Evolutionary conservation across 2,113 vertebrate genomes (phyloP), one percentile per base, ranked within the genome.

Genomic region (Prolemur simus): DNA sequence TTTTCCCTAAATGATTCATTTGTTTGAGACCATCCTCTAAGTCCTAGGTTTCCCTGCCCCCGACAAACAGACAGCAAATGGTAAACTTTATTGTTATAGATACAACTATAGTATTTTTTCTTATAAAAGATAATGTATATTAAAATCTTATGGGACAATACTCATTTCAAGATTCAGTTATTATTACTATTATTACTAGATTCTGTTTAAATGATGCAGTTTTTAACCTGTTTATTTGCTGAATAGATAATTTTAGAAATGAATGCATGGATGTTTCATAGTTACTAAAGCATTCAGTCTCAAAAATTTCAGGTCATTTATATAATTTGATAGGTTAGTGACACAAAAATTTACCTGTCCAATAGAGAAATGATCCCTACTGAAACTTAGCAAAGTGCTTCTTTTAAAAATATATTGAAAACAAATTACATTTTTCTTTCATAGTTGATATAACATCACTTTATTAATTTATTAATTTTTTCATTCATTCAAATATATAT

Each of bases 151-250:
- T 49, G 27, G 23, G 56, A 85, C 2, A 18, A 34, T 60, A 47
- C 42, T 91, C 29, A 77, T 63, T 88, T 94, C 60, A 77, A 71
- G 54, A 23, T 94, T 88, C 27, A 27, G 58, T 69, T 86, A 18
- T 54, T 89, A 54, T 60, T 91, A 76, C 10, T 58, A 25, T n/a
- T 89, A 60, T 34, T 71, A 54, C 12, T 25, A 94, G 54, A 71
- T 82, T 86, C 21, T 54, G 4, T 58, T 78, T 56, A 80, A 60
- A 64, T 49, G 85, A 87, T 66, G 3, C n/a, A 83, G 45, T 18
- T 89, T 88, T 88, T 81, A 95, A 84, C 66, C 29, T 84, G 27
- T 39, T 81, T 69, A 80, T 73, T 90, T 92, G 86, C 6, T 25
- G 58, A 89, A 37, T 32, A 92, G 60, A 34, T 68, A 73, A 86